A percentile compares a stretch with the other conserved stretches of the same genome.
Conservation (phyloP, 1,140 invertebrate species). For the Pissodes strobi region DNA sequence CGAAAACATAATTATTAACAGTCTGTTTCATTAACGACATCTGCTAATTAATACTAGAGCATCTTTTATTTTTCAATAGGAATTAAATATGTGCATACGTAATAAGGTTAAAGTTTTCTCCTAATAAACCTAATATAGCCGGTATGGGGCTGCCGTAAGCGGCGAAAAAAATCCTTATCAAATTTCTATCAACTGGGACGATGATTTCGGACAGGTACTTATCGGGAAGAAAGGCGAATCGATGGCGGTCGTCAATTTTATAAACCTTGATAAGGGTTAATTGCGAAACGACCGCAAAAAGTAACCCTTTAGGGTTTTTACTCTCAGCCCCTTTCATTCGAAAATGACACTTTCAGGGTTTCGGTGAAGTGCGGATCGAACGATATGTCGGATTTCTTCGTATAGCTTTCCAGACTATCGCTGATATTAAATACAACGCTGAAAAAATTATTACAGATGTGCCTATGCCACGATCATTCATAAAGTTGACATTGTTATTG, state of each 20-base stretch:
- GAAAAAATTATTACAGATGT: too few species aligned
- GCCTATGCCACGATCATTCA: too few species aligned
- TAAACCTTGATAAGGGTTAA: conserved; percentile 2
- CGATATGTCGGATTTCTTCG: too few species aligned
- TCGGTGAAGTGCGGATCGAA: neutral
- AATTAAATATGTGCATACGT: too few species aligned
- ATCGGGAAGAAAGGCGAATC: neutral
- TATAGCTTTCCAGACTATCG: too few species aligned
- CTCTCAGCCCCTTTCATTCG: neutral
- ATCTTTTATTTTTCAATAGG: neutral
- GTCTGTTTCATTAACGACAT: neutral
- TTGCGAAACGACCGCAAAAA: conserved; percentile 5
- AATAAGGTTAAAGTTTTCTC: too few species aligned
- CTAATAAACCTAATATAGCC: too few species aligned
- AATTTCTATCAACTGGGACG: neutral
- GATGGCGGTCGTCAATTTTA: conserved; percentile 4
- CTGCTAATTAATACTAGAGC: neutral
- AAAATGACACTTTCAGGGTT: neutral
- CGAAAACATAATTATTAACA: too few species aligned
- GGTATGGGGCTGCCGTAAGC: neutral
- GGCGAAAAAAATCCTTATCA: neutral
- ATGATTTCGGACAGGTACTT: too few species aligned
- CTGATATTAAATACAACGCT: too few species aligned
- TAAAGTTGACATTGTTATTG: too few species aligned
- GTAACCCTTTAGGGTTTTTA: conserved; percentile 2